Evolutionary conservation across 2,888 invertebrate species (phyloP), one percentile per base, ranked within the genome.

Genomic region (Ochropacha duplaris): DNA sequence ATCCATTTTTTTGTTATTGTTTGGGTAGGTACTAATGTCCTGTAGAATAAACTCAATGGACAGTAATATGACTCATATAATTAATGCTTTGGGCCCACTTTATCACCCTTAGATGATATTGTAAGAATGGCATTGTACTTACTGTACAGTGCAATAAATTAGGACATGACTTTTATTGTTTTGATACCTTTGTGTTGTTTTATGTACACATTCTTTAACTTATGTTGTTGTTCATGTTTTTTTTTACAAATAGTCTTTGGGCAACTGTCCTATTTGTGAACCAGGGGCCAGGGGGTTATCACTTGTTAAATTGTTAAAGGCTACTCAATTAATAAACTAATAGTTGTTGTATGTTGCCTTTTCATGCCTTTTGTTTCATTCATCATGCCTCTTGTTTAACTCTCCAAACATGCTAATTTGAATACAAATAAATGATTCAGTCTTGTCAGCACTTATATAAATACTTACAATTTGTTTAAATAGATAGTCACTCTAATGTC

Each of bases 1-100:
- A 34, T 31, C 31, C 6, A 34, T 52, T 52, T 52, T 34, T 44
- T 44, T 44, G 52, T 52, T 52, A 52, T 52, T 52, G 52, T 52
- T 52, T 52, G 34, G 44, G 44, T 44, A 44, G 44, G 16, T 44
- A 44, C 44, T 9, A 19, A 6, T 16, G 9, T 19, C 19, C 44
- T 44, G 44, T 19, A 44, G 44, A 44, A 44, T 44, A 19, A 44
- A 44, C 44, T 44, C 44, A 44, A 44, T 44, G 44, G n/a, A 44
- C 44, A 19, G 44, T 44, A 19, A 2, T 19, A 34, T 52, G 52
- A 52, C 34, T 52, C 52, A 52, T 19, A 12, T 52, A 44, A 44
- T 44, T 44, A 44, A 19, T 19, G 19, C 19, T 1, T 44, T 44
- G 9, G 44, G 44, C 9, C 19, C 19, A 44, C n/a, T n/a, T 44